Conservation (phyloP, 2,888 invertebrate genomes). For the Xestobium rufovillosum region DNA sequence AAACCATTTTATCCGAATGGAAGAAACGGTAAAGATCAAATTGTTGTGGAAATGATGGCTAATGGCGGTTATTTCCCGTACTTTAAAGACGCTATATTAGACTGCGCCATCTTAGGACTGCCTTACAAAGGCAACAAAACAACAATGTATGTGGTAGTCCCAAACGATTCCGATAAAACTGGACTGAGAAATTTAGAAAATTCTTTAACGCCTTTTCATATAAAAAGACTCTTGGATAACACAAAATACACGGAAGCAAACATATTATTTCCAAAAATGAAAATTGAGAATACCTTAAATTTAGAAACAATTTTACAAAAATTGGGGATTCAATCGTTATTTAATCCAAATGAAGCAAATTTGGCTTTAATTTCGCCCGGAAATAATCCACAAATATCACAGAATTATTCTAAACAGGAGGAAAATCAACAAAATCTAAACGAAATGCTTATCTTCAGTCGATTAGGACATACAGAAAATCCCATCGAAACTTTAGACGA, state of each 20-base stretch:
- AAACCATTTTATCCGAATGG: slow-evolving; percentile 51
- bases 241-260: slow-evolving; percentile 47
- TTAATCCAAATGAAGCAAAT: slow-evolving; percentile 54
- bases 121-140: slow-evolving; percentile 63
- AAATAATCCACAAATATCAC: slow-evolving; percentile 17
- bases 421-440: slow-evolving; percentile 3
- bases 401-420: too few species aligned
- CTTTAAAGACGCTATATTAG: slow-evolving; percentile 45
- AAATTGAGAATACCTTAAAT: slow-evolving; percentile 52
- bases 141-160: slow-evolving; percentile 60
- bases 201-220: slow-evolving; percentile 43
- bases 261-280: slow-evolving; percentile 64
- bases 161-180: slow-evolving; percentile 45
- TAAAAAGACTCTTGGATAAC: slow-evolving; percentile 46
- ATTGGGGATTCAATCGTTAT: slow-evolving; percentile 58
- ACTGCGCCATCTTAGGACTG: slow-evolving; percentile 57
- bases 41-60: slow-evolving; percentile 58
- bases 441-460: slow-evolving; percentile 28
- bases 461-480: slow-evolving; percentile 25
- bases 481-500: slow-evolving; percentile 30
- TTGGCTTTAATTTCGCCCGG: slow-evolving; percentile 57
- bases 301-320: slow-evolving; percentile 49
- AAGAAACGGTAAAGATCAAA: slow-evolving; percentile 36
- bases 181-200: slow-evolving; percentile 47
- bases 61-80: slow-evolving; percentile 55